These are phyloP conservation scores for Cheilosia vernalis DNA, from an alignment of 2,888 invertebrate species.

Conservation along the genomic window DNA sequence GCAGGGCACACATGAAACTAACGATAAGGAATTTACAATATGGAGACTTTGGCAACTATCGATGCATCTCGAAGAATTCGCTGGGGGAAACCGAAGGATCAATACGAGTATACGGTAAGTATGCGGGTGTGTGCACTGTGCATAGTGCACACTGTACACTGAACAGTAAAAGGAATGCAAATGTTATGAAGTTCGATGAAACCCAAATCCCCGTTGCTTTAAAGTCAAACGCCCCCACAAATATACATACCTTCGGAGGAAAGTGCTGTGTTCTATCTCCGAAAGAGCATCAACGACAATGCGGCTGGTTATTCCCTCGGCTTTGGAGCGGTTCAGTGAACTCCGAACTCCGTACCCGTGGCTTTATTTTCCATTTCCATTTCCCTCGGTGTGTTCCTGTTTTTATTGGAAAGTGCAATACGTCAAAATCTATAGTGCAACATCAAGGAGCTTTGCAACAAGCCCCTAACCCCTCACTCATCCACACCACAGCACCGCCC, in stretches of 20 bases:
- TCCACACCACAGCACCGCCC: slow-evolving; percentile 23
- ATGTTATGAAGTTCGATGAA: slow-evolving; percentile 67
- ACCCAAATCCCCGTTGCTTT: slow-evolving; percentile 37
- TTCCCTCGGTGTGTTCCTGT: slow-evolving; percentile 6
- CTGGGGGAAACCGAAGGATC: slow-evolving; percentile 97
- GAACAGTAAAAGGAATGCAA: slow-evolving; percentile 62
- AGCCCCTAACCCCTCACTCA: slow-evolving; percentile 50
- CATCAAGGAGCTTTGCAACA: slow-evolving; percentile 69
- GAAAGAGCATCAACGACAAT: slow-evolving; percentile 43
- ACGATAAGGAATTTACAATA: slow-evolving; percentile 92
- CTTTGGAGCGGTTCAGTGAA: slow-evolving; percentile 59
- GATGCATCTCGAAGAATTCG: slow-evolving; percentile 96
- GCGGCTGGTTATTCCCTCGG: slow-evolving; percentile 46
- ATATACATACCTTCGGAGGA: slow-evolving; percentile 6
- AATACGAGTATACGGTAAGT: slow-evolving; percentile 94
- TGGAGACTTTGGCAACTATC: slow-evolving; percentile 95
- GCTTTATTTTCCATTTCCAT: slow-evolving; percentile 70
- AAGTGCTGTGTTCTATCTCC: slow-evolving; percentile 56
- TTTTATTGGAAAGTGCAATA: slow-evolving; percentile 66
- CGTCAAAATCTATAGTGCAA: slow-evolving; percentile 69
- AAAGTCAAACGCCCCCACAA: slow-evolving; percentile 6
- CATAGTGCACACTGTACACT: slow-evolving; percentile 11
- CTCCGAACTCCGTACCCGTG: slow-evolving; percentile 62
- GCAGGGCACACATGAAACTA: slow-evolving; percentile 93
- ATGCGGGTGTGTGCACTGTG: slow-evolving; percentile 58